Evolutionary conservation across 1,140 invertebrate species (phyloP).

Genomic region (Ridgeia piscesae): DNA sequence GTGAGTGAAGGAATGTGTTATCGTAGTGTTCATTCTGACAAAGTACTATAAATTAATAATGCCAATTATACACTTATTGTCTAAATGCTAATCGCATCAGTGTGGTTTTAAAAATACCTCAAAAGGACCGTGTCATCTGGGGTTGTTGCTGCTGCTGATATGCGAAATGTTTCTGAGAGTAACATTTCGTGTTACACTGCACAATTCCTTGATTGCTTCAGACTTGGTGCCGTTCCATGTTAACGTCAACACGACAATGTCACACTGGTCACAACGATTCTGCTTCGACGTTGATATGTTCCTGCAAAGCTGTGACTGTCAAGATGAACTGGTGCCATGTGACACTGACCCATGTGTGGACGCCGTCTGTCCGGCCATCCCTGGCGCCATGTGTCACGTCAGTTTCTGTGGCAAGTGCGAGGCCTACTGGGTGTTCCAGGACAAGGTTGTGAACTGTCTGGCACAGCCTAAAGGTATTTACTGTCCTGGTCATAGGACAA

Average conservation of each 20-base stretch:
- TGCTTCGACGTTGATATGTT: conserved; percentile 43
- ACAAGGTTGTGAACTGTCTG: conserved; percentile 38
- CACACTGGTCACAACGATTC: conserved; percentile 33
- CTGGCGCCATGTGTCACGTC: conserved; percentile 41
- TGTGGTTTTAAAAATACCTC: no score
- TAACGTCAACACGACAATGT: neutral
- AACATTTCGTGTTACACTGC: neutral
- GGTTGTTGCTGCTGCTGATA: no score
- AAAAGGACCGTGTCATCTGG: no score
- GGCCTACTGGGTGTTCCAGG: conserved; percentile 39
- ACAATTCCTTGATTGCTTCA: conserved; percentile 30
- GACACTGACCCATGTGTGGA: conserved; percentile 39
- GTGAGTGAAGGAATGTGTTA: no score
- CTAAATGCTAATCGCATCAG: no score
- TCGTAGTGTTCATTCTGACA: no score
- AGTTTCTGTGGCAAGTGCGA: conserved; percentile 41
- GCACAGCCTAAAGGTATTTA: conserved; percentile 35
- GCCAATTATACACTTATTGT: no score
- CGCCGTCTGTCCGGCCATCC: conserved; percentile 40
- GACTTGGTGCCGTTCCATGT: conserved; percentile 35
- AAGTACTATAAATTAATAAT: no score
- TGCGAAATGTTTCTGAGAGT: no score
- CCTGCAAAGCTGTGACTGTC: conserved; percentile 40
- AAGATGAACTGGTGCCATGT: conserved; percentile 34
- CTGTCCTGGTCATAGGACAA: no score